These are phyloP conservation scores for Metellina segmentata DNA, from an alignment of 2,888 invertebrate species.

Conservation along the genomic window DNA sequence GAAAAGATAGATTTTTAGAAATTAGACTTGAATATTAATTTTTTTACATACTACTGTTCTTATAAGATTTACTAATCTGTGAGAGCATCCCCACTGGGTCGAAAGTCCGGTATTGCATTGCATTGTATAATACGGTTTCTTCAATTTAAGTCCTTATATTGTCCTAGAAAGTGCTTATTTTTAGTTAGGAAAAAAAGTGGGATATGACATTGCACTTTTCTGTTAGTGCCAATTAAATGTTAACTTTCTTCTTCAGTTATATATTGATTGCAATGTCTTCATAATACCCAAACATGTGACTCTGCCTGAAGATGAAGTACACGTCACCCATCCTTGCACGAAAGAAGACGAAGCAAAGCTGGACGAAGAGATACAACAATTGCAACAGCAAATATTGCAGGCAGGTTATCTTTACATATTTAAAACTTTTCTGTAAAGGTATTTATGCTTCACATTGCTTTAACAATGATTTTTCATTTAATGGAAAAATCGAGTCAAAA, in stretches of 20 bases:
- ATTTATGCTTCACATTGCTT: not conserved
- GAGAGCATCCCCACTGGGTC: too few species aligned
- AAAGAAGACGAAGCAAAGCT: conserved; percentile 44
- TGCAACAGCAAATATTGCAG: conserved; percentile 30
- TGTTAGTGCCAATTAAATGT: too few species aligned
- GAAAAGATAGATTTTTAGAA: too few species aligned
- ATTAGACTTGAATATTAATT: too few species aligned
- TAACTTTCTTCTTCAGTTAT: conserved; percentile 2
- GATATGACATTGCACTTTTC: too few species aligned
- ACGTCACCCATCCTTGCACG: conserved; percentile 39
- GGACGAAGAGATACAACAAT: conserved; percentile 49
- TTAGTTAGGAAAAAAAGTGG: too few species aligned
- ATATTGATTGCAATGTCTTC: conserved; percentile 46
- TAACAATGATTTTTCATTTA: not conserved
- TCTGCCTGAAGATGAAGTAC: conserved; percentile 64
- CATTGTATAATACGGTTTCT: too few species aligned
- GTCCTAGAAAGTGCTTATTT: too few species aligned
- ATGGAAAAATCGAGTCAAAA: not conserved
- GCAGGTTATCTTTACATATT: conserved; percentile 3
- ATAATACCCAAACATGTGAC: conserved; percentile 42
- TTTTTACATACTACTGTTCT: too few species aligned
- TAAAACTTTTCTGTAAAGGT: not conserved
- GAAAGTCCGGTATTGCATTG: too few species aligned
- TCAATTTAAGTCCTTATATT: too few species aligned
- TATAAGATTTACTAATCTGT: too few species aligned